Percentiles rank a stretch among this genome's conserved stretches.
Conservation (phyloP, 35 echinoderm and acorn worm species). For the Ptychodera flava region DNA sequence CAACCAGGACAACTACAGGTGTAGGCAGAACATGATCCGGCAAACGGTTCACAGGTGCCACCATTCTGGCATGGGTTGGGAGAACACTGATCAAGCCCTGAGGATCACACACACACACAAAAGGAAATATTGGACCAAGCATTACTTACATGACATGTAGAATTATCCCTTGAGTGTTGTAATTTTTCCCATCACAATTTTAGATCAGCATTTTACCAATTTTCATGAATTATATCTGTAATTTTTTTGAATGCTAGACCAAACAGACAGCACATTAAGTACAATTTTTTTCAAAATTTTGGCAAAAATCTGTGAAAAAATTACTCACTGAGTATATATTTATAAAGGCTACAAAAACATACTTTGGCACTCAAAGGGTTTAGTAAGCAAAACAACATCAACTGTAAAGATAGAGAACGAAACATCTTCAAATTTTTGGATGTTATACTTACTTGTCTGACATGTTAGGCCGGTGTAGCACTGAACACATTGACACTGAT, state of each 20-base stretch:
- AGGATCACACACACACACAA: slow-evolving; percentile 30
- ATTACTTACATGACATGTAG: not conserved
- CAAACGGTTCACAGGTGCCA: slow-evolving; percentile 28
- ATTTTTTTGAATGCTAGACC: not conserved
- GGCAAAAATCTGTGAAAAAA: no score
- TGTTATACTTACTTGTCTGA: slow-evolving; percentile 22
- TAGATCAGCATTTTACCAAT: no score
- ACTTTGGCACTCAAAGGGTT: no score
- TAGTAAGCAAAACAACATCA: no score
- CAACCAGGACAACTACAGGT: slow-evolving; percentile 46
- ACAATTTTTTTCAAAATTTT: no score
- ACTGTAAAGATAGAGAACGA: no score
- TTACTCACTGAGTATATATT: not conserved
- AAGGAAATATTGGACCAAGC: not conserved
- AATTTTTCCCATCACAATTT: no score
- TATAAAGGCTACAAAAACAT: no score
- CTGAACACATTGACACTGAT: slow-evolving; percentile 25
- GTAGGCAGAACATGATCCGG: slow-evolving; percentile 31
- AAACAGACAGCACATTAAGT: not conserved
- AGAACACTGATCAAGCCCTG: slow-evolving; percentile 47
- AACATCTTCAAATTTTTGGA: no score
- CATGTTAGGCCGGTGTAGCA: slow-evolving; percentile 29
- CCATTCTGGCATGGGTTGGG: slow-evolving; percentile 31
- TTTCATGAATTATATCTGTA: slow-evolving; percentile 7
- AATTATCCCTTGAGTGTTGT: not conserved